Evolutionary conservation across 2,888 invertebrate genomes (phyloP), one percentile per base, ranked within the genome.

Genomic region (Epinotia bilunana): DNA sequence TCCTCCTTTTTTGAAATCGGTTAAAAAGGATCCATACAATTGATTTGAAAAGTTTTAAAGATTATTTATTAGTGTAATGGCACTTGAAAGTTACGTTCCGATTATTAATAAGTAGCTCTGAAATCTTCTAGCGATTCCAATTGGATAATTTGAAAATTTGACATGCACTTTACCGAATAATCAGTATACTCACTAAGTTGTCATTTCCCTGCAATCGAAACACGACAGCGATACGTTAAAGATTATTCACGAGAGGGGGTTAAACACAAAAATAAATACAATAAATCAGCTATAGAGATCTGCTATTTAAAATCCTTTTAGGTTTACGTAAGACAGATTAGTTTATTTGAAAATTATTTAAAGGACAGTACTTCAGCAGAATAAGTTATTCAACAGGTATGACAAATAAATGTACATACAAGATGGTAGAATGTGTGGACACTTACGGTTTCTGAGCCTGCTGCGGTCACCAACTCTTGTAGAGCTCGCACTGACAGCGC

Each of bases 401-500:
- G 64, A 76, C 33, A 58, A 70, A 69, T 68, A 72, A 65, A 76
- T 77, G 72, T 77, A 77, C 76, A 69, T 72, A 77, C 61, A 53
- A 60, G 55, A 46, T 63, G 74, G 78, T 77, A 78, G 77, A 79
- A 73, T 78, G 76, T 76, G 67, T 72, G 23, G 61, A 79, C 80
- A 95, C 96, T 97, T 96, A 98, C 98, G 94, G 98, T 97, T 95
- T 98, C 98, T 67, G 97, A 97, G 77, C 98, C 98, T 39, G 99
- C 97, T 4, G 99, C 99, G 20, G 99, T 99, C 79, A 99, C 99
- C 92, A 99, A 95, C 92, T 99, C 99, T 94, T 99, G 99, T 74
- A 99, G 94, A 78, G 99, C 99, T 88, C 99, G 96, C 76, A 99
- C 99, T 80, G 99, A 99, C 80, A 99, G 95, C 39, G 99, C 99